Conservation (phyloP, 2,797 vertebrate species). For the Acanthopagrus latus region DNA sequence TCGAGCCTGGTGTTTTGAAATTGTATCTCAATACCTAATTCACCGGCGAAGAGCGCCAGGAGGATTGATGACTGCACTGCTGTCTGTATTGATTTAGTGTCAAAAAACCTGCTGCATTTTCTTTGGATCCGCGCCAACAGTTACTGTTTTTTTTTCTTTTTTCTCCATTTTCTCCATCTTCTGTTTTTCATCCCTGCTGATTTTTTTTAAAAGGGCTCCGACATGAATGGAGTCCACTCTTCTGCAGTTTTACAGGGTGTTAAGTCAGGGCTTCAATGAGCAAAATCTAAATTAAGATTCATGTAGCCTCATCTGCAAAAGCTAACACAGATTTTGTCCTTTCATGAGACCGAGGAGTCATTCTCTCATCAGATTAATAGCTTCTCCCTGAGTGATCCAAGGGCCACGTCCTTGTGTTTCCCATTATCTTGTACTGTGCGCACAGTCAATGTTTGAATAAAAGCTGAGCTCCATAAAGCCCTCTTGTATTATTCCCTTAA, state of each 20-base stretch:
- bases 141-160: conserved; percentile 44
- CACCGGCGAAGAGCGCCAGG: conserved; percentile 45
- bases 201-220: conserved; percentile 7
- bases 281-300: conserved; percentile 36
- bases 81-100: conserved; percentile 73
- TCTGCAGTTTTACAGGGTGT: neutral
- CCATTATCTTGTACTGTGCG: conserved; percentile 55
- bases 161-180: conserved; percentile 22
- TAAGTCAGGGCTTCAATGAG: neutral
- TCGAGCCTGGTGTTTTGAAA: conserved; percentile 41
- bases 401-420: conserved; percentile 59
- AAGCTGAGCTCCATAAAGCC: conserved; percentile 62
- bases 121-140: conserved; percentile 51
- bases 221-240: neutral
- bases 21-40: conserved; percentile 62
- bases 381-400: conserved; percentile 58
- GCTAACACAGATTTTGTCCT: conserved; percentile 38
- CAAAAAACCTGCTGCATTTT: conserved; percentile 47
- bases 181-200: conserved; percentile 33
- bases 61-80: conserved; percentile 56
- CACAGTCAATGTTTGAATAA: conserved; percentile 76
- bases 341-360: conserved; percentile 38
- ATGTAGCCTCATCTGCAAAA: conserved; percentile 30
- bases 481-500: conserved; percentile 62
- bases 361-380: conserved; percentile 65